Percentiles rank a stretch among this genome's conserved stretches.
Evolutionary conservation across 1,140 invertebrate species (phyloP).

Genomic region (Magallana angulata): DNA sequence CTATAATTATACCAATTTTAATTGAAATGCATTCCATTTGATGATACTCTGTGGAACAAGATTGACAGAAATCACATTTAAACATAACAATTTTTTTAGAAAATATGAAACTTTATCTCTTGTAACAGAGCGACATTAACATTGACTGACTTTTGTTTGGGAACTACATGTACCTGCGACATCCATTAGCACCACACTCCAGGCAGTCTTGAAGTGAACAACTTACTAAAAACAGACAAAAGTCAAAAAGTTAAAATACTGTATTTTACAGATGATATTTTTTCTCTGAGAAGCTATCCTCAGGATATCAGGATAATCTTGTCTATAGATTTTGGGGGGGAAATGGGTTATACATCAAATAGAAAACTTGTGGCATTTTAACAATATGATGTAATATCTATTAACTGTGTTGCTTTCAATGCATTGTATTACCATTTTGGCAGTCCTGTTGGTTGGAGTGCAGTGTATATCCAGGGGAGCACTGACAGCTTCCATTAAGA

Average conservation of each 20-base stretch:
- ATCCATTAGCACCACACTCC: conserved; percentile 56
- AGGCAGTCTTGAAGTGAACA: conserved; percentile 56
- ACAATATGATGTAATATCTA: not conserved
- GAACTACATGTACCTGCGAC: conserved; percentile 45
- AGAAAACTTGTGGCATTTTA: not conserved
- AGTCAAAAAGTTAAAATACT: conserved; percentile 31
- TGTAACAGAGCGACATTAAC: too few relatives aligned
- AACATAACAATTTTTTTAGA: too few relatives aligned
- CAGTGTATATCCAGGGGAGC: conserved; percentile 52
- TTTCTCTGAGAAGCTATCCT: too few relatives aligned
- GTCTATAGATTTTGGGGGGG: not conserved
- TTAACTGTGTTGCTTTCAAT: not conserved
- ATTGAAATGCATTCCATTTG: too few relatives aligned
- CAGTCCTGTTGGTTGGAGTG: conserved; percentile 61
- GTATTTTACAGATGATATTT: not conserved
- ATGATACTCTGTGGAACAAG: too few relatives aligned
- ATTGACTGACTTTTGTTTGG: not conserved
- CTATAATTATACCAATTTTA: conserved; percentile 47
- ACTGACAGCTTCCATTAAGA: conserved; percentile 56
- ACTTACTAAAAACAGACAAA: conserved; percentile 52
- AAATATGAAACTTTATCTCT: too few relatives aligned
- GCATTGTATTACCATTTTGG: conserved; percentile 53
- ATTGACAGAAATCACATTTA: too few relatives aligned
- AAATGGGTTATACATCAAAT: not conserved
- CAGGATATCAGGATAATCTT: not conserved